These are phyloP conservation scores for Triplophysa bombifrons DNA, from an alignment of 2,797 vertebrate genomes.

Conservation along the genomic window DNA sequence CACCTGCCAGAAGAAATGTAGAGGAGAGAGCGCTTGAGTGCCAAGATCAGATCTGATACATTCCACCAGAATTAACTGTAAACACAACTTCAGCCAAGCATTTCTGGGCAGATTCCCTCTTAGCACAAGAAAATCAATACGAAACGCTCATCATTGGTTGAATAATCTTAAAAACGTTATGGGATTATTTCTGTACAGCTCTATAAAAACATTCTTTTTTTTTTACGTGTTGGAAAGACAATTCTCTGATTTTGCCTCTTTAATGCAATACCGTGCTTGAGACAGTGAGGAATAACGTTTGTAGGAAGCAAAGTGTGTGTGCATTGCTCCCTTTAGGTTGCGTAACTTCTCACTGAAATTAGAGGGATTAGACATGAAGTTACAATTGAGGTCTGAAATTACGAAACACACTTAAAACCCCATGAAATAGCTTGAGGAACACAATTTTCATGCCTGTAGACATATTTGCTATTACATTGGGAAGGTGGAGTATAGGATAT, in stretches of 20 bases:
- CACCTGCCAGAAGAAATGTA: slow-evolving; percentile 46
- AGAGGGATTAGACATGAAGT: slow-evolving; percentile 28
- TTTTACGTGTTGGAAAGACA: slow-evolving; percentile 27
- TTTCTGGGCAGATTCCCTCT: slow-evolving; percentile 42
- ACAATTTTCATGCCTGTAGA: slow-evolving; percentile 26
- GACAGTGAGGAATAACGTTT: slow-evolving; percentile 22
- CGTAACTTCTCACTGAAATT: slow-evolving; percentile 31
- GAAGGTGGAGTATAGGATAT: slow-evolving; percentile 3
- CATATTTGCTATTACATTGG: slow-evolving; percentile 28
- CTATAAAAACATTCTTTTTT: slow-evolving; percentile 9
- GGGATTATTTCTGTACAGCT: slow-evolving; percentile 34
- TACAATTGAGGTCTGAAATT: slow-evolving; percentile 12
- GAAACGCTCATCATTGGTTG: slow-evolving; percentile 12
- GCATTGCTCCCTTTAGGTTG: slow-evolving; percentile 35
- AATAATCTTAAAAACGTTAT: slow-evolving; percentile 32
- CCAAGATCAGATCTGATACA: slow-evolving; percentile 46
- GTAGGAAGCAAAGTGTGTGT: slow-evolving; percentile 11
- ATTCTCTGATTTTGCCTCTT: slow-evolving; percentile 29
- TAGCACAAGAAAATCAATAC: slow-evolving; percentile 42
- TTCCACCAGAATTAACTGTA: slow-evolving; percentile 46
- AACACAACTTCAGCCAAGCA: slow-evolving; percentile 42
- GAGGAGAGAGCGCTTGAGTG: slow-evolving; percentile 28
- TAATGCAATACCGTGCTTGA: slow-evolving; percentile 26
- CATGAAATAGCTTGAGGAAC: slow-evolving; percentile 25
- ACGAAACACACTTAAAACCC: slow-evolving; percentile 25